Conservation (phyloP, 2,113 vertebrate species). For the Onychostoma macrolepis region DNA sequence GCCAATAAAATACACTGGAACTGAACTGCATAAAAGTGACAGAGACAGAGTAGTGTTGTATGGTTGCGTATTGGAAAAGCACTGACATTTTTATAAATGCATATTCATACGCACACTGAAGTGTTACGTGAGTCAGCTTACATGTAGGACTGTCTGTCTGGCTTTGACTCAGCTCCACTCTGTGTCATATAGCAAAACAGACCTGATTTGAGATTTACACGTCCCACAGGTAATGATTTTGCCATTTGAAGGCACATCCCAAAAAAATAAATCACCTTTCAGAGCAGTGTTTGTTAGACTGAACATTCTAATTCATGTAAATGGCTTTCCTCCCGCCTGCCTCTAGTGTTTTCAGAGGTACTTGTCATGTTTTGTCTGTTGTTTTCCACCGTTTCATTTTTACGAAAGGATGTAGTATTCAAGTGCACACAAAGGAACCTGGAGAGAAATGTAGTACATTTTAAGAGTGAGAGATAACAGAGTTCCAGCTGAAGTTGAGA, state of each 20-base stretch:
- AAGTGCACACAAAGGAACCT: background rate
- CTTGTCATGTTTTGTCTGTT: background rate
- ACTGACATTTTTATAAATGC: background rate
- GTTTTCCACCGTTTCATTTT: background rate
- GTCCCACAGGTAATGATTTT: background rate
- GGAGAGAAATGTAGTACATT: background rate
- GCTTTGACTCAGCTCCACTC: background rate
- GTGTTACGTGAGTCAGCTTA: background rate
- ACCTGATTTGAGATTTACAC: background rate
- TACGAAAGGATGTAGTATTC: background rate
- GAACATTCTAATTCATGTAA: constrained; percentile 16
- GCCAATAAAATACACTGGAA: background rate
- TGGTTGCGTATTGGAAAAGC: background rate
- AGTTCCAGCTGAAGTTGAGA: background rate
- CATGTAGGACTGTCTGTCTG: background rate
- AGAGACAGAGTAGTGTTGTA: background rate
- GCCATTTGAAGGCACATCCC: background rate
- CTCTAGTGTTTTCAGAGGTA: background rate
- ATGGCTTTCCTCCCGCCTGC: background rate
- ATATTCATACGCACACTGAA: background rate
- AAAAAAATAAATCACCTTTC: background rate
- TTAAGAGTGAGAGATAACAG: background rate
- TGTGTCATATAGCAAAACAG: background rate
- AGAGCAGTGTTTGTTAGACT: background rate
- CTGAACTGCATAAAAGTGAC: background rate